Evolutionary conservation across 2,888 invertebrate genomes (phyloP).

Genomic region (Linyphia triangularis): DNA sequence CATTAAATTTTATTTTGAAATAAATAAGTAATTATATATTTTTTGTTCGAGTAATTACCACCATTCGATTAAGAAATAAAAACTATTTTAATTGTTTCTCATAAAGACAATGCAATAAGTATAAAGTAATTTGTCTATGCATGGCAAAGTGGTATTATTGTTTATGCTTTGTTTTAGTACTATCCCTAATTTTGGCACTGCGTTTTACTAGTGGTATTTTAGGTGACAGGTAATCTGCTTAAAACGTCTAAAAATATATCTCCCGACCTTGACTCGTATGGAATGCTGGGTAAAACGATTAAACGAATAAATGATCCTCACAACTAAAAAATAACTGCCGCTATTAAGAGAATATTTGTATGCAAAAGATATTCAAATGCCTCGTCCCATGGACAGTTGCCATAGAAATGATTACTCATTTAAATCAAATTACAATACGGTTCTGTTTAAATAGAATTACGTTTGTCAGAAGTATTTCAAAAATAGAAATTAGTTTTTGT

Average conservation of each 20-base stretch:
- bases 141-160: background rate
- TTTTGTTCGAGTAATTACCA: no score
- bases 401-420: background rate
- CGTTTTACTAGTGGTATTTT: conserved; percentile 4
- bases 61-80: no score
- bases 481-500: background rate
- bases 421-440: conserved; percentile 13
- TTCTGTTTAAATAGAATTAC: background rate
- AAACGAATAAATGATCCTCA: conserved; percentile 48
- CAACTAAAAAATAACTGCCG: conserved; percentile 18
- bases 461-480: background rate
- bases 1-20: no score
- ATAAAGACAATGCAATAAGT: no score
- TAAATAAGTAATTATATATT: no score
- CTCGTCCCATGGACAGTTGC: background rate
- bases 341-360: conserved; percentile 18
- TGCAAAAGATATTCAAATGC: conserved; percentile 23
- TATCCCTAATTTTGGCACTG: background rate
- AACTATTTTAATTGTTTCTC: no score
- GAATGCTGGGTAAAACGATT: conserved; percentile 21
- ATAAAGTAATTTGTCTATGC: no score
- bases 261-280: conserved; percentile 22
- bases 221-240: conserved; percentile 32
- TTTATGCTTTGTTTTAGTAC: background rate
- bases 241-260: conserved; percentile 47